Percentiles rank a stretch among this genome's conserved stretches.
These are phyloP conservation scores for Lanius ludovicianus DNA, from an alignment of 2,113 vertebrate genomes.

Conservation along the genomic window DNA sequence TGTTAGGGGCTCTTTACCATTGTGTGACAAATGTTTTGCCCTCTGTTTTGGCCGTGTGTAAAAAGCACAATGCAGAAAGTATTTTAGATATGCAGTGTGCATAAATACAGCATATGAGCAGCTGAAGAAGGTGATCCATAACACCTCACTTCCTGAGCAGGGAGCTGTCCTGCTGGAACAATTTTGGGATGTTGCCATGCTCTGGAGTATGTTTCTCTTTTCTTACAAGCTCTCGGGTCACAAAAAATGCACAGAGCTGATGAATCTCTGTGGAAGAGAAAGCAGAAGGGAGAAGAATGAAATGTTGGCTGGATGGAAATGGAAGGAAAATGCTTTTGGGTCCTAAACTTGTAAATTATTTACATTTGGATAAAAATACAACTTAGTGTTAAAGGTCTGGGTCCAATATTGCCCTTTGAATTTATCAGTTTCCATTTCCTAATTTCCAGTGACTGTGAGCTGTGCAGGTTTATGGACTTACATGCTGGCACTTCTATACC, in stretches of 20 bases:
- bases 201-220: background rate
- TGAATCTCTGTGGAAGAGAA: background rate
- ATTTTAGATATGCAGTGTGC: background rate
- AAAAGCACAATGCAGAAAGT: background rate
- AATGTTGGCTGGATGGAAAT: background rate
- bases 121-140: background rate
- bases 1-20: background rate
- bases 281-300: background rate
- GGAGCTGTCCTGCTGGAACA: background rate
- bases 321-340: background rate
- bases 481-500: background rate
- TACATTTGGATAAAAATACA: background rate
- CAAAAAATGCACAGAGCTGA: background rate
- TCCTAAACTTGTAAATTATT: background rate
- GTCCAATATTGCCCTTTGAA: background rate
- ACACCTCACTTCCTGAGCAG: background rate
- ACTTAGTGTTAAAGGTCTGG: background rate
- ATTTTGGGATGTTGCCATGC: background rate
- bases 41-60: background rate
- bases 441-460: background rate
- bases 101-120: background rate
- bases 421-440: background rate
- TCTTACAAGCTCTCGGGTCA: background rate
- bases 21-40: background rate
- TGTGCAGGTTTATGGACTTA: background rate